phyloP scores from a whole-genome alignment of 2,797 vertebrate genomes.

The Calcarius lapponicus region DNA sequence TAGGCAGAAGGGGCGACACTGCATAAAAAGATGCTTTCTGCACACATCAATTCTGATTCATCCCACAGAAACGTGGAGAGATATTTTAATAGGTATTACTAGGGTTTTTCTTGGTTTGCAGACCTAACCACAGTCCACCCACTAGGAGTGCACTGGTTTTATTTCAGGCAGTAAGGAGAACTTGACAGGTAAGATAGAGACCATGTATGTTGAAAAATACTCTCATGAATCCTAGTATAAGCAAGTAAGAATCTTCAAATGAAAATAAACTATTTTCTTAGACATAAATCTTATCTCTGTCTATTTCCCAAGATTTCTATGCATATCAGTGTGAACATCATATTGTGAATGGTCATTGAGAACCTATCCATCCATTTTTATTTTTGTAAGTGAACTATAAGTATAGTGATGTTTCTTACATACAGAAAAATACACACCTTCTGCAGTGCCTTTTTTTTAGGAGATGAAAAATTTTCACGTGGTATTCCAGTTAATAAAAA shows the following conservation, averaged over 20 bases:
- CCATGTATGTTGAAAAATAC: not conserved
- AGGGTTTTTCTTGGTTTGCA: not conserved
- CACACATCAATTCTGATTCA: not conserved
- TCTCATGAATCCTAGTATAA: not conserved
- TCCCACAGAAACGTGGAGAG: not conserved
- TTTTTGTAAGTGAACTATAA: not conserved
- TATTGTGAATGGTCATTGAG: not conserved
- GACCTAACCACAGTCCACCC: not conserved
- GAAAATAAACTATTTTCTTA: not conserved
- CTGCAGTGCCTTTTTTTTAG: not conserved
- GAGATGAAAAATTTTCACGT: not conserved
- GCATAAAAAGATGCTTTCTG: not conserved
- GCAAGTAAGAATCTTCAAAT: not conserved
- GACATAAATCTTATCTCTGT: not conserved
- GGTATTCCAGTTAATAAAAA: not conserved
- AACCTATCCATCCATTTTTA: not conserved
- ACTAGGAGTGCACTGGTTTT: not conserved
- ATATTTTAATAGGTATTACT: not conserved
- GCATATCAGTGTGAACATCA: accelerated
- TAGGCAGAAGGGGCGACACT: not conserved
- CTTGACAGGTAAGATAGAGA: not conserved
- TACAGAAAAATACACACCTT: not conserved
- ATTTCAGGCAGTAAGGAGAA: not conserved
- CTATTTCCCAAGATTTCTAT: not conserved
- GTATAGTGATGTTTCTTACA: not conserved